Conservation (phyloP, 2,888 invertebrate species). For the Thumatha senex region DNA sequence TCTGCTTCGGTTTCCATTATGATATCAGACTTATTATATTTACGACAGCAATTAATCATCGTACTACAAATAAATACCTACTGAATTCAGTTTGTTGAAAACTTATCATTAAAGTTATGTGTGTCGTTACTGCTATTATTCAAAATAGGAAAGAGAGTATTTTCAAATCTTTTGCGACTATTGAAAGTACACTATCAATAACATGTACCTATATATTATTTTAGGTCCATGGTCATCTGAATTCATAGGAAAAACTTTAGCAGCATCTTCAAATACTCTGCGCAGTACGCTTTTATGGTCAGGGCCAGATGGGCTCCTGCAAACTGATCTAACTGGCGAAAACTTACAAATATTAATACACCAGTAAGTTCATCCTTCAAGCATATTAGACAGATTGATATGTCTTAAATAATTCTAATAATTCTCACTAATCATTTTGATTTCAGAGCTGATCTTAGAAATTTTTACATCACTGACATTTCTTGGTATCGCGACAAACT, state of each 20-base stretch:
- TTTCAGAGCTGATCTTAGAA: conserved; percentile 76
- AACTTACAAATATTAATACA: conserved; percentile 87
- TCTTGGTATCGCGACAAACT: conserved; percentile 90
- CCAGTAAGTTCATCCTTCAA: conserved; percentile 46
- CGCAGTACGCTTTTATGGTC: conserved; percentile 89
- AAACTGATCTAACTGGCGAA: conserved; percentile 92
- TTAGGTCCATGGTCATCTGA: conserved; percentile 91
- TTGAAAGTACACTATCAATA: too few species aligned
- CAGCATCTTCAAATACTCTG: conserved; percentile 78
- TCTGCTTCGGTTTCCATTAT: too few species aligned
- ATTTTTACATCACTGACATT: conserved; percentile 87
- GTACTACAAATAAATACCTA: too few species aligned
- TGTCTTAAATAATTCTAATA: not conserved
- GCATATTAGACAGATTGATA: too few species aligned
- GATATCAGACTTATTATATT: too few species aligned
- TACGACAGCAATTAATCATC: too few species aligned
- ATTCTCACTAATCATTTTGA: not conserved
- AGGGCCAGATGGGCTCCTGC: conserved; percentile 88
- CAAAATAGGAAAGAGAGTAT: too few species aligned
- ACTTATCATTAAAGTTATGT: not conserved
- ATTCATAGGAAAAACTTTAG: conserved; percentile 88
- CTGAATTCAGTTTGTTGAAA: too few species aligned
- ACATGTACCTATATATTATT: not conserved
- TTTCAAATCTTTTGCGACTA: not conserved
- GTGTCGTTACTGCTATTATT: not conserved